A percentile compares a stretch with the other conserved stretches of the same genome.
These are phyloP conservation scores for Xanthostigma xanthostigma DNA, from an alignment of 2,888 invertebrate genomes.

Conservation along the genomic window DNA sequence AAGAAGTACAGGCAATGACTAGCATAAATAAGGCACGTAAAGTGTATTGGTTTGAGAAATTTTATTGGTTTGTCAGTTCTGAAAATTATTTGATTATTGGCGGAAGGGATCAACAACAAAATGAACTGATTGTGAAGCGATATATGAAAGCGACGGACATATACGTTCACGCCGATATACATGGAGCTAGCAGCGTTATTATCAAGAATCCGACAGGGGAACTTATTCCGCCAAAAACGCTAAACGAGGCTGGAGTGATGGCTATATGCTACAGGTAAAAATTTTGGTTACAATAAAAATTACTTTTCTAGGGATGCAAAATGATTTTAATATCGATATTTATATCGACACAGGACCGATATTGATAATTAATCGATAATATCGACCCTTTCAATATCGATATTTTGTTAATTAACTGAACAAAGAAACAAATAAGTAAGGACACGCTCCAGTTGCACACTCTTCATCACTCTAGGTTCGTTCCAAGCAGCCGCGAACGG, in stretches of 20 bases:
- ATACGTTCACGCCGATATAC: constrained; percentile 94
- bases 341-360: too few relatives aligned
- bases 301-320: background rate
- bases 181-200: constrained; percentile 82
- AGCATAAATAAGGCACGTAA: constrained; percentile 88
- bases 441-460: too few relatives aligned
- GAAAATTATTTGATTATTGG: constrained; percentile 92
- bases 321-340: too few relatives aligned
- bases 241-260: constrained; percentile 93
- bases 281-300: background rate
- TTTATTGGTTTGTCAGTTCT: constrained; percentile 95
- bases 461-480: too few relatives aligned
- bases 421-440: too few relatives aligned
- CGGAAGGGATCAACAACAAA: constrained; percentile 94
- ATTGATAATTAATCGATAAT: too few relatives aligned
- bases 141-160: constrained; percentile 73
- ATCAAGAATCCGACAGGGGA: constrained; percentile 67
- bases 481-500: too few relatives aligned
- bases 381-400: too few relatives aligned
- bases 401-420: too few relatives aligned
- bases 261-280: constrained; percentile 75
- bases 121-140: constrained; percentile 93
- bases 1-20: constrained; percentile 82
- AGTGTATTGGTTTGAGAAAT: constrained; percentile 98
- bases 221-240: constrained; percentile 81